Evolutionary conservation across 2,888 invertebrate species (phyloP).

Genomic region (Lithophane leautieri): DNA sequence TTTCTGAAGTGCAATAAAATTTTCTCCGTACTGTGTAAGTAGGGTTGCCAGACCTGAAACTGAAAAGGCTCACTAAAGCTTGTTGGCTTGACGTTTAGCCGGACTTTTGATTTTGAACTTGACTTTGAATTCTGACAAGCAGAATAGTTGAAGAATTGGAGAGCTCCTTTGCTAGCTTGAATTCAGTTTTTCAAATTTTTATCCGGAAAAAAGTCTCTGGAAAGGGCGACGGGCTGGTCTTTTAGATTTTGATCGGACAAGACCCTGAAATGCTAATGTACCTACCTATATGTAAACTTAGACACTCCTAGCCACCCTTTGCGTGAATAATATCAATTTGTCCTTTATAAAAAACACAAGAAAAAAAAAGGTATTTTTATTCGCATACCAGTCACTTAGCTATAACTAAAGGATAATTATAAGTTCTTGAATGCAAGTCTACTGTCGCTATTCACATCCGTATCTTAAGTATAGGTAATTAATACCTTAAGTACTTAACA

Average conservation of each 20-base stretch:
- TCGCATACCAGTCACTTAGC: constrained; percentile 18
- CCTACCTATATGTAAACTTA: neutral
- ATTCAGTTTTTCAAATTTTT: neutral
- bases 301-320: neutral
- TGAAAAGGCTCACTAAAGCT: neutral
- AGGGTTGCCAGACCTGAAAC: neutral
- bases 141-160: neutral
- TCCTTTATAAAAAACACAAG: constrained; percentile 16
- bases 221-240: neutral
- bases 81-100: neutral
- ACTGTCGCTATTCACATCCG: constrained; percentile 51
- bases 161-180: neutral
- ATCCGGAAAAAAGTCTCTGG: neutral
- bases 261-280: neutral
- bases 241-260: neutral
- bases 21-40: neutral
- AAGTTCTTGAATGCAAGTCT: constrained; percentile 46
- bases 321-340: constrained; percentile 29
- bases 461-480: constrained; percentile 46
- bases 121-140: neutral
- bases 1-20: neutral
- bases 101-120: neutral
- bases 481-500: constrained; percentile 16
- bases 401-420: constrained; percentile 49
- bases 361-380: constrained; percentile 32